Evolutionary conservation across 2,113 vertebrate species (phyloP), one percentile per base, ranked within the genome.

Genomic region (Lota lota): DNA sequence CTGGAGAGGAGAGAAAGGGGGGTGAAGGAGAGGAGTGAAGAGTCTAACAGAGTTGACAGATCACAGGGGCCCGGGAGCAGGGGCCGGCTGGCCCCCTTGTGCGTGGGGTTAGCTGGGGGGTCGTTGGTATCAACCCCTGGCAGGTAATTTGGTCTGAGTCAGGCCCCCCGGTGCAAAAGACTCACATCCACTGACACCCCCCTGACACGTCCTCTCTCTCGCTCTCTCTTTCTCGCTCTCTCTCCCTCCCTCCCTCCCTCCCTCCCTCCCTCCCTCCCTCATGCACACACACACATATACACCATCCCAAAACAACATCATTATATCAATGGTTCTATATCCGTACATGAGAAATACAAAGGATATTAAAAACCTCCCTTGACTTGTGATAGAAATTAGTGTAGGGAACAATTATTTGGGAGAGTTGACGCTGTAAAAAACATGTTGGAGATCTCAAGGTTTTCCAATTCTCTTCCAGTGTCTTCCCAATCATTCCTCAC

Each of bases 111-210:
- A 78, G 81, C 85, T 85, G 64, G 73, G 84, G 87, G 87, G 83
- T 86, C 87, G 85, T 87, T 88, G 83, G 85, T 87, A 84, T 90
- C 87, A 90, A 87, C 81, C 81, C 74, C 84, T 88, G 87, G 87
- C 81, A 84, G 87, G 87, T 88, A 88, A 90, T 88, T 88, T 88
- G 83, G 85, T 84, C 82, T 85, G 83, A 88, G 79, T 77, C 18
- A 20, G 67, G 67, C 67, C 80, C 68, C 84, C 77, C 24, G 58
- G 73, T 77, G 77, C 78, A 71, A 80, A 57, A 65, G 75, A 71
- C 79, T 77, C 83, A 85, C 78, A 79, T 61, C 57, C 59, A 72
- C 77, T 50, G 64, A 75, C 67, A 65, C 61, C 40, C 40, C 40
- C 40, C 40, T 73, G 5, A 47, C 63, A 20, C 63, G 2, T 11